These are phyloP conservation scores for Lasioglossum zephyrum DNA, from an alignment of 2,888 invertebrate species.

Conservation along the genomic window DNA sequence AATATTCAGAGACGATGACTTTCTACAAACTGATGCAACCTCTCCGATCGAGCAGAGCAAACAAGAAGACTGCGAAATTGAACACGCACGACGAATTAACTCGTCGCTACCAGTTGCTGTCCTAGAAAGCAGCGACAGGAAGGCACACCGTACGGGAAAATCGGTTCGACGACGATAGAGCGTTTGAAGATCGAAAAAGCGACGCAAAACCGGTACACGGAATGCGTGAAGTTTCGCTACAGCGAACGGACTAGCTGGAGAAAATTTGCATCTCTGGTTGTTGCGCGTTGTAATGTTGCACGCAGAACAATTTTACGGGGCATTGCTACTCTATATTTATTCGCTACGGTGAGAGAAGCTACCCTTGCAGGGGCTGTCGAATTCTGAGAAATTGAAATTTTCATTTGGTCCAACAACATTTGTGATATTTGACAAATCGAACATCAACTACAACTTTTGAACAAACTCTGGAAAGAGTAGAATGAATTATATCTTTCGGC, in stretches of 20 bases:
- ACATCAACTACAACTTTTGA: too few relatives aligned
- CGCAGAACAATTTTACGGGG: background rate
- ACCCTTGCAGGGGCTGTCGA: too few relatives aligned
- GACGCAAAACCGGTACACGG: background rate
- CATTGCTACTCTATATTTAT: too few relatives aligned
- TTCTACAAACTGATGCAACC: background rate
- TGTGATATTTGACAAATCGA: too few relatives aligned
- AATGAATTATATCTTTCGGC: background rate
- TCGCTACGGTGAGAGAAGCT: too few relatives aligned
- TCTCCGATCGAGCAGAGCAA: background rate
- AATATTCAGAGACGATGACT: background rate
- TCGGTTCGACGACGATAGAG: background rate
- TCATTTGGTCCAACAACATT: too few relatives aligned
- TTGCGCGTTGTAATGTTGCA: background rate
- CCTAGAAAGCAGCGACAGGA: background rate
- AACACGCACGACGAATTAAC: constrained; percentile 6
- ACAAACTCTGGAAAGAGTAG: too few relatives aligned
- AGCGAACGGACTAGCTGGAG: background rate
- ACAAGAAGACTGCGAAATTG: background rate
- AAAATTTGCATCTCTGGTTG: background rate
- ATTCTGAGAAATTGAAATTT: too few relatives aligned
- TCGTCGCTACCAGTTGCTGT: background rate
- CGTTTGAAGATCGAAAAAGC: background rate
- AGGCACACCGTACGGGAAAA: background rate
- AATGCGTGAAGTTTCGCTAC: constrained; percentile 4